These are phyloP conservation scores for Hycleus cichorii DNA, from an alignment of 1,140 invertebrate species.

Conservation along the genomic window DNA sequence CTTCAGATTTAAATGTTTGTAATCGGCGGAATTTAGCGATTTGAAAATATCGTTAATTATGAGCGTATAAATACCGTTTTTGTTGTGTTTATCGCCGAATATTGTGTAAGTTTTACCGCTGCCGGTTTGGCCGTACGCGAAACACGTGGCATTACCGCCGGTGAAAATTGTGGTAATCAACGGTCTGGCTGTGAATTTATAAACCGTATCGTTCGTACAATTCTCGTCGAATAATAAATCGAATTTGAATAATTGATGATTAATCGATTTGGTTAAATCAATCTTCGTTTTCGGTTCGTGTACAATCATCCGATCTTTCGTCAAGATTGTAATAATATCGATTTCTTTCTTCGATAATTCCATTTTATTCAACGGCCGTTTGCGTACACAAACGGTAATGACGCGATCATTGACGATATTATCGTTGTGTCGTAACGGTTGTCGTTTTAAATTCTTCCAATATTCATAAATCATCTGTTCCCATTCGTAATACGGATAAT, in stretches of 20 bases:
- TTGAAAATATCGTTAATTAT: conserved; percentile 88
- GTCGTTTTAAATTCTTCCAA: conserved; percentile 81
- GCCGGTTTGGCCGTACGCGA: conserved; percentile 85
- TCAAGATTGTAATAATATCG: conserved; percentile 76
- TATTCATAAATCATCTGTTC: conserved; percentile 59
- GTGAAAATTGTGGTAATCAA: conserved; percentile 93
- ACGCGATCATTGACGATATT: conserved; percentile 87
- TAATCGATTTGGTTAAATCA: conserved; percentile 76
- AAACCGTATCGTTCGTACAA: conserved; percentile 92
- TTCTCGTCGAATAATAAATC: conserved; percentile 99
- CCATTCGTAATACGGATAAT: no score
- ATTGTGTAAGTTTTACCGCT: conserved; percentile 41
- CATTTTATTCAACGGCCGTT: conserved; percentile 94
- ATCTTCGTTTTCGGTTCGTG: conserved; percentile 80
- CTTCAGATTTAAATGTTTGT: conserved; percentile 68
- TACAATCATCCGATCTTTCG: conserved; percentile 68
- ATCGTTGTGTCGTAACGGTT: conserved; percentile 81
- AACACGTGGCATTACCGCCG: conserved; percentile 94
- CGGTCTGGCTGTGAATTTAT: conserved; percentile 90
- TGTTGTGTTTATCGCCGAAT: conserved; percentile 63
- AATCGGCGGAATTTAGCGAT: conserved; percentile 61
- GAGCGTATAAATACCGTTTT: conserved; percentile 81
- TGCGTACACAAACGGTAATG: conserved; percentile 97
- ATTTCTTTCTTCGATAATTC: conserved; percentile 78
- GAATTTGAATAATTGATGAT: conserved; percentile 88